Evolutionary conservation across 2,113 vertebrate species (phyloP), one percentile per base, ranked within the genome.

Genomic region (Girardinichthys multiradiatus): DNA sequence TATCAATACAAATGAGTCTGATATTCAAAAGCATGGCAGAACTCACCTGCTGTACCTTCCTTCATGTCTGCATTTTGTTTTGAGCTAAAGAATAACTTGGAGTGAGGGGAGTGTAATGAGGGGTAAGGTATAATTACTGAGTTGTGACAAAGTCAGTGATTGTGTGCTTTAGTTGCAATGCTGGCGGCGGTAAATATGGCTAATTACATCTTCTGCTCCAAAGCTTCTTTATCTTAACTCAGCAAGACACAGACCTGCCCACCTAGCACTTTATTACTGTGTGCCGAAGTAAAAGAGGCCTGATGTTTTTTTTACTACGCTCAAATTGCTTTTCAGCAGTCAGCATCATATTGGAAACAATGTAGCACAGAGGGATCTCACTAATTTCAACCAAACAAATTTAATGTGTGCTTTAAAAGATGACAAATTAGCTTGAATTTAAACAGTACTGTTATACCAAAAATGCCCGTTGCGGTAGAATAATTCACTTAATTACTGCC

Each of bases 171-270:
- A 66, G 79, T 77, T 81, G 65, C 73, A 57, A 66, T 77, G 84
- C 87, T 79, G 70, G 78, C 64, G 64, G 87, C 69, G 66, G 90
- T 89, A 92, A 94, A 93, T 90, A 89, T 79, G 88, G 81, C 84
- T 92, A 94, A 94, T 93, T 90, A 90, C 91, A 91, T 87, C 86
- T 83, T 91, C 85, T 89, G 82, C 89, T 93, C 81, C 84, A 82
- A 83, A 80, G 88, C 70, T 67, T 81, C 86, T 91, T 91, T 93
- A 94, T 94, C 92, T 91, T 83, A 91, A 89, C 89, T 90, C 90
- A 91, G 90, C 92, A 92, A 91, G 93, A 93, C 91, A 87, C 74
- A 67, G 79, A 79, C 75, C 90, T 77, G 89, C 89, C 87, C 87
- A 92, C 81, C 82, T 83, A 86, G 87, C 90, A 88, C 92, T 91